A percentile compares a stretch with the other conserved stretches of the same genome.
Conservation (phyloP, 2,113 vertebrate species). For the Tenebrosternarchus preto region DNA sequence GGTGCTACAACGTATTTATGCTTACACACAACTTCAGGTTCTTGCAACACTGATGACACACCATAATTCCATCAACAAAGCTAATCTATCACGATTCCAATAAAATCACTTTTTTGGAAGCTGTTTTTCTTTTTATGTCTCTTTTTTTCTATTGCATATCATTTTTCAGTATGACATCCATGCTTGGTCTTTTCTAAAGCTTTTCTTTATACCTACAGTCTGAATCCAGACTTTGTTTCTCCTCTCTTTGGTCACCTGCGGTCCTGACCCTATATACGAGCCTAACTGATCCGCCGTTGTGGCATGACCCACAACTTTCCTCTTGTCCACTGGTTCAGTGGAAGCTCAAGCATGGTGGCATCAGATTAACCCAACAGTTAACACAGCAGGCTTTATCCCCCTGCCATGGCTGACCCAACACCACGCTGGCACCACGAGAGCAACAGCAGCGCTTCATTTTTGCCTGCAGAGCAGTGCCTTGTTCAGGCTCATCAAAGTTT, state of each 20-base stretch:
- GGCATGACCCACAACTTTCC: conserved; percentile 36
- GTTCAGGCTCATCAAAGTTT: conserved; percentile 55
- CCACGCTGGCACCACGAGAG: conserved; percentile 34
- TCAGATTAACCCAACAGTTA: conserved; percentile 43
- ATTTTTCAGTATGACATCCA: not conserved
- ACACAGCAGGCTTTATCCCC: conserved; percentile 46
- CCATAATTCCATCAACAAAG: not conserved
- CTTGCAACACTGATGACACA: not conserved
- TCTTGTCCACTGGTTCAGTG: conserved; percentile 31
- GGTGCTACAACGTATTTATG: not conserved
- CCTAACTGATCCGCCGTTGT: conserved; percentile 44
- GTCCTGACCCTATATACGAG: conserved; percentile 30
- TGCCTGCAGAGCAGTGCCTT: conserved; percentile 43
- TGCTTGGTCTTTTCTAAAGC: not conserved
- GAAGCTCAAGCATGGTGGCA: conserved; percentile 39
- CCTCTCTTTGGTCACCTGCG: conserved; percentile 15
- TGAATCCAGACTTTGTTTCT: not conserved
- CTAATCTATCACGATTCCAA: not conserved
- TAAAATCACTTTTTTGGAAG: not conserved
- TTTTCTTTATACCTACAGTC: not conserved
- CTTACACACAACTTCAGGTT: not conserved
- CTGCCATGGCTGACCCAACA: conserved; percentile 48
- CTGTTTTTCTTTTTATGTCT: too few species aligned
- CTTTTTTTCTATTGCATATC: too few species aligned
- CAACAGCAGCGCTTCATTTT: conserved; percentile 43